Evolutionary conservation across 2,888 invertebrate species (phyloP), one percentile per base, ranked within the genome.

Genomic region (Pimpla rufipes): DNA sequence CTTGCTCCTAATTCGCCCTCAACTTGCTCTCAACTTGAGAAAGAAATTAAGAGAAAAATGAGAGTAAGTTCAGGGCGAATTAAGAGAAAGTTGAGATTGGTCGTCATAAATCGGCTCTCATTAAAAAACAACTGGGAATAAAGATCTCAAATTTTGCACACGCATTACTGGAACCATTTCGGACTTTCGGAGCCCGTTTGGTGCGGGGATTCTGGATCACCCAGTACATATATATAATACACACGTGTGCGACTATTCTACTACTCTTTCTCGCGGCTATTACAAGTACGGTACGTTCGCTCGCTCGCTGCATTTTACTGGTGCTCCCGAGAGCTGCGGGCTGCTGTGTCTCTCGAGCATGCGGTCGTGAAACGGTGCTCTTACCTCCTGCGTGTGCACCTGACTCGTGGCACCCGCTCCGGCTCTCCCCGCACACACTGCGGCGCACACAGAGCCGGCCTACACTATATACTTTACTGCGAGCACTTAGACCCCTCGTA

Each of bases 321-420:
- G 70, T 71, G 70, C 55, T 40, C 21, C 70, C 10, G 70, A 68
- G 50, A 68, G 50, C 55, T 55, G n/a, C 68, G 50, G 66, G 50
- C 64, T 71, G 76, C 76, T 81, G 76, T 40, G 62, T 40, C 5
- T 2, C 29, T 29, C 40, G 71, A 66, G 76, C 76, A 81, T 81
- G 71, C 81, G 76, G 66, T 81, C 81, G 81, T 81, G 76, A 81
- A 81, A 81, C 81, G 81, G 81, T 76, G 81, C 81, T 81, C 81
- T 66, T 81, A 81, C 76, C 76, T 81, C 76, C 76, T 81, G 81
- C 81, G 81, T 81, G 47, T 76, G 57, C 81, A 81, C 81, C 81
- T 81, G 81, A 81, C 81, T 81, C 66, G 81, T 71, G 66, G 66
- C 81, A 76, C 81, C 76, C 76, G 76, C 71, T 71, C 45, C 64